These are phyloP conservation scores for Ptychobarbus kaznakovi DNA, from an alignment of 2,797 vertebrate genomes.

Conservation along the genomic window DNA sequence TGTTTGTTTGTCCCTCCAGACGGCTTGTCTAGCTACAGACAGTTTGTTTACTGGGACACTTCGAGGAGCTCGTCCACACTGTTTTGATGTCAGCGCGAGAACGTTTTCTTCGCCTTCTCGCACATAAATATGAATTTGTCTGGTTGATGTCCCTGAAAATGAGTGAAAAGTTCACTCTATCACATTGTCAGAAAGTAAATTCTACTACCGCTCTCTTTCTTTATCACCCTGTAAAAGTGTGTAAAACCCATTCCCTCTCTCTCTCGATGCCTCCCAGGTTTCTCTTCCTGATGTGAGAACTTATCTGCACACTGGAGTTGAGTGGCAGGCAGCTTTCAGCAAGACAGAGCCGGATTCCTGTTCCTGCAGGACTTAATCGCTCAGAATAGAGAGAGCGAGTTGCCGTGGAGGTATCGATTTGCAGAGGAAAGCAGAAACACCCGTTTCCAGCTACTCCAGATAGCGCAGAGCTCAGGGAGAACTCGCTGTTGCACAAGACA, in stretches of 20 bases:
- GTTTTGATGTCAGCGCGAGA: conserved; percentile 27
- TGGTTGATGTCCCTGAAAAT: conserved; percentile 17
- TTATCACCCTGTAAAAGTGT: conserved; percentile 32
- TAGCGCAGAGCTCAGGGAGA: conserved; percentile 45
- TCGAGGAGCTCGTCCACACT: background rate
- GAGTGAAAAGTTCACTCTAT: conserved; percentile 3
- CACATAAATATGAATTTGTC: conserved; percentile 17
- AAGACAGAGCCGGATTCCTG: conserved; percentile 57
- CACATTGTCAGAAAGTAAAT: conserved; percentile 32
- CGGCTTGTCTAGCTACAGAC: conserved; percentile 48
- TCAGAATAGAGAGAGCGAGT: conserved; percentile 57
- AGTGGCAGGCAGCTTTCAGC: conserved; percentile 49
- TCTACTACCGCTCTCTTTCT: conserved; percentile 21
- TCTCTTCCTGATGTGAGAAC: conserved; percentile 43
- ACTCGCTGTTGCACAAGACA: conserved; percentile 53
- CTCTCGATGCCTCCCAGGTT: conserved; percentile 38
- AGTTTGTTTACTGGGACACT: conserved; percentile 42
- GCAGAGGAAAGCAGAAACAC: conserved; percentile 58
- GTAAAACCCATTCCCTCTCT: conserved; percentile 42
- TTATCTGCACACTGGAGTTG: conserved; percentile 55
- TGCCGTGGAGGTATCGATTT: conserved; percentile 58
- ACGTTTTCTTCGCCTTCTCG: background rate
- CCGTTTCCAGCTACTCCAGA: conserved; percentile 53
- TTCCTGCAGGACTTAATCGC: conserved; percentile 59
- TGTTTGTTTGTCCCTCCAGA: conserved; percentile 50